A percentile compares a stretch with the other conserved stretches of the same genome.
Conservation (phyloP, 2,113 vertebrate genomes). For the Scopus umbretta region DNA sequence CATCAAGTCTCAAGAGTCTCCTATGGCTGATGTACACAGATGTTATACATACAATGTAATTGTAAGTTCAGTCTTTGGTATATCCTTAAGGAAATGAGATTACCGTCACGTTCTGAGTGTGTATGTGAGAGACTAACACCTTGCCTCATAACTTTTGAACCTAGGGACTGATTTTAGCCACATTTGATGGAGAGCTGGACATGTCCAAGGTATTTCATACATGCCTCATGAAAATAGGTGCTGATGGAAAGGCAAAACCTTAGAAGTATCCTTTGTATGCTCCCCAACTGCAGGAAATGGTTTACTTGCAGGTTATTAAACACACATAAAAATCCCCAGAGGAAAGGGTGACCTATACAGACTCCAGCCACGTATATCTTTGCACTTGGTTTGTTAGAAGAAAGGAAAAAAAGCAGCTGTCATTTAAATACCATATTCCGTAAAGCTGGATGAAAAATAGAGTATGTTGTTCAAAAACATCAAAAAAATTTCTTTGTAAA, state of each 20-base stretch:
- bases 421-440: background rate
- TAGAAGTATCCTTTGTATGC: background rate
- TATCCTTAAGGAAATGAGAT: background rate
- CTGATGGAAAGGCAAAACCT: background rate
- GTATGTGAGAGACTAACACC: background rate
- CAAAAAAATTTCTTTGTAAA: background rate
- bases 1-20: background rate
- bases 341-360: background rate
- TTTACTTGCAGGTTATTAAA: background rate
- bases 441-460: background rate
- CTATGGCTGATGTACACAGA: background rate
- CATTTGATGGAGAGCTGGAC: background rate
- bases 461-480: background rate
- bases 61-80: background rate
- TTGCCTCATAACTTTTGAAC: background rate
- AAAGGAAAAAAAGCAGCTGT: background rate
- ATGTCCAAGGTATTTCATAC: background rate
- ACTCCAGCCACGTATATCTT: background rate
- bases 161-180: background rate
- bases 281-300: rapidly evolving
- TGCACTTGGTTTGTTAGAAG: background rate
- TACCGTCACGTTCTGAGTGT: background rate
- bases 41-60: rapidly evolving
- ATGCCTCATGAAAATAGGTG: background rate
- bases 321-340: background rate